Percentiles rank a stretch among this genome's conserved stretches.
These are phyloP conservation scores for Idaea biselata DNA, from an alignment of 2,888 invertebrate species.

Conservation along the genomic window DNA sequence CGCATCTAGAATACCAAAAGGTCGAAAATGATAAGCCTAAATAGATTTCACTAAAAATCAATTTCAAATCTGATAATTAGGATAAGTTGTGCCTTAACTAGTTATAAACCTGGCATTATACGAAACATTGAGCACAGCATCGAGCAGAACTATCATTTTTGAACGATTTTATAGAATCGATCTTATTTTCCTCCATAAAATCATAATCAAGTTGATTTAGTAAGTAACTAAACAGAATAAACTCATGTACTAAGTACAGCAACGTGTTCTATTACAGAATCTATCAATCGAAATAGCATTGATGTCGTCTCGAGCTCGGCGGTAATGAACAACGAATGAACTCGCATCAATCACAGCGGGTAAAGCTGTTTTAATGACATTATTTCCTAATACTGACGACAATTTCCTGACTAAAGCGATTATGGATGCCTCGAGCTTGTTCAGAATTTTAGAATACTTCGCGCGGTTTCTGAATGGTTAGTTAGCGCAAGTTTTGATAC, in stretches of 20 bases:
- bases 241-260: not conserved
- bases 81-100: too few species aligned
- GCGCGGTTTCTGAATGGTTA: not conserved
- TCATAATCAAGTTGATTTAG: too few species aligned
- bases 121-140: too few species aligned
- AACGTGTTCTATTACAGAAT: conserved; percentile 6
- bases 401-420: conserved; percentile 36
- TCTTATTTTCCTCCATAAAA: too few species aligned
- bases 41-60: too few species aligned
- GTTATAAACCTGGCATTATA: too few species aligned
- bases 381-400: conserved; percentile 69
- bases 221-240: too few species aligned
- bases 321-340: conserved; percentile 48
- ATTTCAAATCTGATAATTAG: too few species aligned
- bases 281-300: conserved; percentile 32
- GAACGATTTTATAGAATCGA: too few species aligned
- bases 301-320: conserved; percentile 23
- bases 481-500: not conserved
- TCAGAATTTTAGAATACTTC: conserved; percentile 24
- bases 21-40: too few species aligned
- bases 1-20: too few species aligned
- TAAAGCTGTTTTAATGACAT: conserved; percentile 62
- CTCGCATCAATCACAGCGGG: conserved; percentile 58
- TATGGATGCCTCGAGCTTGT: conserved; percentile 28
- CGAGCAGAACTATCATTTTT: too few species aligned